Evolutionary conservation across 2,797 vertebrate genomes (phyloP).

Genomic region (Notolabrus celidotus): DNA sequence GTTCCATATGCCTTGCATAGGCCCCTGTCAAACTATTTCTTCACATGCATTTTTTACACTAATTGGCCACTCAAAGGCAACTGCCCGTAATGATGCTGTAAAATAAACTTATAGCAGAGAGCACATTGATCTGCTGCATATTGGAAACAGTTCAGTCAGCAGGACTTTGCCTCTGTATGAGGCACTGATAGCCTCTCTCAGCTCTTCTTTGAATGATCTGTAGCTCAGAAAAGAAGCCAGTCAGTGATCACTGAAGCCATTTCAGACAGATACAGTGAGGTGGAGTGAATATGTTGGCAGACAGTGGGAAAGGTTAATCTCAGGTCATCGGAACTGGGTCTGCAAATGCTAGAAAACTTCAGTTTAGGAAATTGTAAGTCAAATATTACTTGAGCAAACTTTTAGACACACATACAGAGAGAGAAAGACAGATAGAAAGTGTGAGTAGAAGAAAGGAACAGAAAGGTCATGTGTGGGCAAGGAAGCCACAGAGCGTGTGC

Average conservation of each 20-base stretch:
- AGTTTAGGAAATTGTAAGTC: constrained; percentile 5
- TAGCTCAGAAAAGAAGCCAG: neutral
- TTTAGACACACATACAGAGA: neutral
- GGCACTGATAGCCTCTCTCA: neutral
- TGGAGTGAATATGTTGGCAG: neutral
- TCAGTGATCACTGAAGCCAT: constrained; percentile 6
- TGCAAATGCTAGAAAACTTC: neutral
- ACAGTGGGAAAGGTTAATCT: neutral
- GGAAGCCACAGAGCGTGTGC: neutral
- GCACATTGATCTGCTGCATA: constrained; percentile 32
- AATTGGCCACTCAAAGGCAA: constrained; percentile 51
- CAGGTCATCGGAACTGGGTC: neutral
- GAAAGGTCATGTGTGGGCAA: constrained; percentile 54
- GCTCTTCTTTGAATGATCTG: constrained; percentile 3
- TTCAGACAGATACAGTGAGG: neutral
- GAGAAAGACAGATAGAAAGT: neutral
- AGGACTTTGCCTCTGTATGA: constrained; percentile 24
- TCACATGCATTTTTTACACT: constrained; percentile 35
- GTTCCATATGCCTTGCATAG: constrained; percentile 6
- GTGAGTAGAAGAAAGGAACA: constrained; percentile 13
- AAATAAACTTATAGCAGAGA: constrained; percentile 33
- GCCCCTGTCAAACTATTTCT: constrained; percentile 13
- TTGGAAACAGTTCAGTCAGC: constrained; percentile 36
- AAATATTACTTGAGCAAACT: neutral
- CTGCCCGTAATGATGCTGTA: constrained; percentile 43